These are phyloP conservation scores for Pyrocephalus nanus DNA, from an alignment of 2,797 vertebrate genomes.

Conservation along the genomic window DNA sequence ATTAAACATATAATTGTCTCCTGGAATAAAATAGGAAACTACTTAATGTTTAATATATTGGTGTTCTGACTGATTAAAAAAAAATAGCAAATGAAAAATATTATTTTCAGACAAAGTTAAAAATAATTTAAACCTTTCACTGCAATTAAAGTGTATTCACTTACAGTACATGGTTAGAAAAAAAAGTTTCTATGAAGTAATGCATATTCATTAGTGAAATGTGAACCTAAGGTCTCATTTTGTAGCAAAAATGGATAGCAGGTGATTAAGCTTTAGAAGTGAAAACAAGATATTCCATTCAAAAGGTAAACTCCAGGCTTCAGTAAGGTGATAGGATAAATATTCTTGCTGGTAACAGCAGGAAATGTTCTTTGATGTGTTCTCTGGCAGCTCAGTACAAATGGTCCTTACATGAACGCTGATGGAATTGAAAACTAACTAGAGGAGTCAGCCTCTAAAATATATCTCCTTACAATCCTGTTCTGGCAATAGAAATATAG, in stretches of 20 bases:
- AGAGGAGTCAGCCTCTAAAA: neutral
- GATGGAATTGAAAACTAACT: neutral
- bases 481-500: neutral
- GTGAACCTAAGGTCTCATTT: neutral
- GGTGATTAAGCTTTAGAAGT: neutral
- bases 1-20: neutral
- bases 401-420: neutral
- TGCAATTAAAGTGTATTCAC: neutral
- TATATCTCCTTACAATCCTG: neutral
- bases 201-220: neutral
- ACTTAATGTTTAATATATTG: neutral
- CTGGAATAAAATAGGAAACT: neutral
- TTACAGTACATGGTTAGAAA: neutral
- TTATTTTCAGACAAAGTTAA: neutral
- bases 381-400: constrained; percentile 7
- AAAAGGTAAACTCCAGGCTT: neutral
- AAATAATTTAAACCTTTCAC: neutral
- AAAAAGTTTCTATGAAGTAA: neutral
- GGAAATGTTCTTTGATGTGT: constrained; percentile 13
- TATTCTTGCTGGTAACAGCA: neutral
- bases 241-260: neutral
- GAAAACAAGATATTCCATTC: neutral
- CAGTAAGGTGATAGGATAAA: neutral
- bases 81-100: neutral
- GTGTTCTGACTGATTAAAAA: neutral